Evolutionary conservation across 1,140 invertebrate genomes (phyloP), one percentile per base, ranked within the genome.

Genomic region (Acromyrmex heyeri): DNA sequence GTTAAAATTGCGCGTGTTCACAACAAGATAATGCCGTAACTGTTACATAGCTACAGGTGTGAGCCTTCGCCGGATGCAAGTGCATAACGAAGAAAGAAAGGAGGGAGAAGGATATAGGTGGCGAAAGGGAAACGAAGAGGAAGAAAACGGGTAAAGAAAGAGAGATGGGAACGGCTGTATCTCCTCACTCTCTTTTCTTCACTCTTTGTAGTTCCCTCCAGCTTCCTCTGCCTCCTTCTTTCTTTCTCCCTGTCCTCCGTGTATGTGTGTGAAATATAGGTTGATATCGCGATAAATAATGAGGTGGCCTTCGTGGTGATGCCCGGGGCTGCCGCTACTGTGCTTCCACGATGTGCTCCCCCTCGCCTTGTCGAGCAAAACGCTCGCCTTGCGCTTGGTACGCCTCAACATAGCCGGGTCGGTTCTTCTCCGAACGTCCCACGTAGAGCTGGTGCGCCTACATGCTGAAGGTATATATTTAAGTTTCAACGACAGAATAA

Each of bases 251-350:
- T 75, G 55, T 53, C n/a, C 62, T 61, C 44, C 24, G 30, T 53
- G 59, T 44, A 79, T 57, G 61, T 91, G 91, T 91, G 92, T 92
- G 90, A 94, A 94, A 94, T 95, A 94, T 95, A 94, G 93, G 94
- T 94, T 95, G 94, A 95, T 95, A 95, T 94, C 92, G 91, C 91
- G 94, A 95, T 95, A 95, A 95, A 95, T 95, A 94, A 95, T 93
- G 93, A 94, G 92, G 91, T 94, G 91, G 89, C 92, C 92, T 94
- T 94, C 93, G 89, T 91, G 92, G 93, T 91, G 93, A 92, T 92
- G 94, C 94, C 93, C 72, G 79, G 90, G 94, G 94, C 94, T 90
- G 88, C 91, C 81, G 94, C 94, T 95, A 95, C 94, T 87, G 94
- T 92, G 81, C 90, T 93, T 90, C 87, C 85, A 90, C 88, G 76